phyloP scores from a whole-genome alignment of 2,797 vertebrate genomes.

The Furcifer pardalis region DNA sequence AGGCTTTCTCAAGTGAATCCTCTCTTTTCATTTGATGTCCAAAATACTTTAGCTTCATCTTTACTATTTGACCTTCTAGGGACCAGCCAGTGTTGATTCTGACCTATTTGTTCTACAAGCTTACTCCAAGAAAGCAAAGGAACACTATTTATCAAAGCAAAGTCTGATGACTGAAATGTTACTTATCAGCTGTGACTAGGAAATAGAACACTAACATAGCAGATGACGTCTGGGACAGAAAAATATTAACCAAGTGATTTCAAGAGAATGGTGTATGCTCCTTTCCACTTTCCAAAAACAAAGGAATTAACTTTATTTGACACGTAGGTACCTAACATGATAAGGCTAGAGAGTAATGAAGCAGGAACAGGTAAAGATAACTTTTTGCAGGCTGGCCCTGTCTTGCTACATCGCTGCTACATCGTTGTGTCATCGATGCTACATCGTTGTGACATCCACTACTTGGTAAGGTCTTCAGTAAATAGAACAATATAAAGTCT shows the following conservation, averaged over 20 bases:
- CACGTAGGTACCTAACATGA: slow-evolving; percentile 16
- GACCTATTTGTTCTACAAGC: too few species aligned
- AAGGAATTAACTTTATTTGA: slow-evolving; percentile 22
- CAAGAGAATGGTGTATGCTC: slow-evolving; percentile 1
- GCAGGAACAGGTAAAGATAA: slow-evolving; percentile 53
- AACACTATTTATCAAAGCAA: slow-evolving; percentile 1
- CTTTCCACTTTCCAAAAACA: slow-evolving; percentile 37
- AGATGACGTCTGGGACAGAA: background rate
- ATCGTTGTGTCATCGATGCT: slow-evolving; percentile 41
- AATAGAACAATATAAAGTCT: slow-evolving; percentile 57
- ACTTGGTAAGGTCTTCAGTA: slow-evolving; percentile 52
- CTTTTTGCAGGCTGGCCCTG: slow-evolving; percentile 24
- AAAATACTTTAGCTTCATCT: too few species aligned
- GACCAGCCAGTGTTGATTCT: too few species aligned
- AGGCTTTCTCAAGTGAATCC: too few species aligned
- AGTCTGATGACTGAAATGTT: slow-evolving; percentile 3
- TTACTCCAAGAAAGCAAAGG: slow-evolving; percentile 2
- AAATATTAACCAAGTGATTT: slow-evolving; percentile 60
- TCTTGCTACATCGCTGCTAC: slow-evolving; percentile 55
- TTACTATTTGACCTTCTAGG: too few species aligned
- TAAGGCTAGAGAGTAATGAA: slow-evolving; percentile 35
- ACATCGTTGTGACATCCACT: slow-evolving; percentile 48
- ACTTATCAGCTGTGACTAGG: slow-evolving; percentile 44
- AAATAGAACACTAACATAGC: slow-evolving; percentile 12
- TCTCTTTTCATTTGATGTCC: too few species aligned